Conservation (phyloP, 2,113 vertebrate species). For the Tragelaphus strepsiceros region DNA sequence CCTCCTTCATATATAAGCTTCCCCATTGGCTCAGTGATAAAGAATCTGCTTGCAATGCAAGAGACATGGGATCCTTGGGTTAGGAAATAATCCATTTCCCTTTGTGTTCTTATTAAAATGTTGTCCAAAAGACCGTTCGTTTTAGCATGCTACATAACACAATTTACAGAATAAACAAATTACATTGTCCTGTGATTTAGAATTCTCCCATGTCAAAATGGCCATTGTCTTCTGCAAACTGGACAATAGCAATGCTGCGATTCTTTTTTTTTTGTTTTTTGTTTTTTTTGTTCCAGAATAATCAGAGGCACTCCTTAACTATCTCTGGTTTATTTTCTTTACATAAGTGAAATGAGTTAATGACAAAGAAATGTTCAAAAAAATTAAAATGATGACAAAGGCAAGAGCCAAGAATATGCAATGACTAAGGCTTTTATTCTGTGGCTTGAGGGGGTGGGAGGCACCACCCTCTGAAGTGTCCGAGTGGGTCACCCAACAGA, state of each 20-base stretch:
- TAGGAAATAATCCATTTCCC: neutral
- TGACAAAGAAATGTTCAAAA: slow-evolving; percentile 57
- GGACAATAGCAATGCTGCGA: neutral
- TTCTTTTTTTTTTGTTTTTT: neutral
- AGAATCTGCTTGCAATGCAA: neutral
- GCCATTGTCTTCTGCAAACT: neutral
- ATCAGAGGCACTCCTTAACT: neutral
- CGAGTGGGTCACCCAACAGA: slow-evolving; percentile 20
- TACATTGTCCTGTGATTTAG: neutral
- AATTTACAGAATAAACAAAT: neutral
- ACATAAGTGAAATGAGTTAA: slow-evolving; percentile 61
- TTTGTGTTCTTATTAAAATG: slow-evolving; percentile 10
- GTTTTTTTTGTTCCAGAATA: neutral
- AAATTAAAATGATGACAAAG: slow-evolving; percentile 58
- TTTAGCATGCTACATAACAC: neutral
- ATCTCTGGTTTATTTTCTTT: slow-evolving; percentile 25
- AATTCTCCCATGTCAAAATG: neutral
- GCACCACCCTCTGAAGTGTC: slow-evolving; percentile 56
- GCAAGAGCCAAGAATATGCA: slow-evolving; percentile 46
- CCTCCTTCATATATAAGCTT: neutral
- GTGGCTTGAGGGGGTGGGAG: slow-evolving; percentile 64
- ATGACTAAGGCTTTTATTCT: slow-evolving; percentile 61
- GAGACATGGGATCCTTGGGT: neutral
- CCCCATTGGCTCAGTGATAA: neutral
- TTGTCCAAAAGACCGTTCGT: neutral